Evolutionary conservation across 2,888 invertebrate species (phyloP).

Genomic region (Diabrotica balteata): DNA sequence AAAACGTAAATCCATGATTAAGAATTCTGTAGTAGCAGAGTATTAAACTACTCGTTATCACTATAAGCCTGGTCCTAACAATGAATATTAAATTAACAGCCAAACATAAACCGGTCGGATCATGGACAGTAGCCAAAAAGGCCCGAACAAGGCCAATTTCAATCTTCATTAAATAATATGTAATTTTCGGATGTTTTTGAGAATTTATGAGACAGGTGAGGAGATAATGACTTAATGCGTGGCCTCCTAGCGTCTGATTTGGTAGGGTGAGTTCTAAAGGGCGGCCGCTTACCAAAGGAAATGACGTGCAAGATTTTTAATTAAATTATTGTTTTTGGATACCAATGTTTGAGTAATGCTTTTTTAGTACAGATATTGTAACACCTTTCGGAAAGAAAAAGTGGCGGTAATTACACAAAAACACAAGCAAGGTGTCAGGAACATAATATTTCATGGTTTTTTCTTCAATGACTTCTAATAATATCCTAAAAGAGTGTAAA

Average conservation of each 20-base stretch:
- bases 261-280: conserved; percentile 22
- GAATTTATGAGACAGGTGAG: conserved; percentile 51
- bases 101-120: background rate
- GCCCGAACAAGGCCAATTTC: background rate
- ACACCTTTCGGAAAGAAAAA: conserved; percentile 6
- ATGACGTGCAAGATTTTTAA: conserved; percentile 35
- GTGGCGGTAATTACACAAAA: conserved; percentile 1
- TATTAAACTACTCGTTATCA: no score
- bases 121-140: background rate
- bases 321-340: conserved; percentile 29
- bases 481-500: no score
- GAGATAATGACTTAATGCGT: conserved; percentile 51
- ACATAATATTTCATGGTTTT: background rate
- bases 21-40: no score
- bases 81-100: background rate
- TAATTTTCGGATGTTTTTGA: conserved; percentile 43
- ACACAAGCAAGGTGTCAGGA: conserved; percentile 3
- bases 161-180: conserved; percentile 28
- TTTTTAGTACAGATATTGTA: background rate
- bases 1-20: no score
- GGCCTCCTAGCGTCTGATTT: conserved; percentile 11
- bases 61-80: background rate
- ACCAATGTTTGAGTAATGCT: conserved; percentile 18
- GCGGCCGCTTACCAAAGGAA: conserved; percentile 33
- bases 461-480: no score